phyloP scores from a whole-genome alignment of 1,140 invertebrate genomes.

The Lycorma delicatula region DNA sequence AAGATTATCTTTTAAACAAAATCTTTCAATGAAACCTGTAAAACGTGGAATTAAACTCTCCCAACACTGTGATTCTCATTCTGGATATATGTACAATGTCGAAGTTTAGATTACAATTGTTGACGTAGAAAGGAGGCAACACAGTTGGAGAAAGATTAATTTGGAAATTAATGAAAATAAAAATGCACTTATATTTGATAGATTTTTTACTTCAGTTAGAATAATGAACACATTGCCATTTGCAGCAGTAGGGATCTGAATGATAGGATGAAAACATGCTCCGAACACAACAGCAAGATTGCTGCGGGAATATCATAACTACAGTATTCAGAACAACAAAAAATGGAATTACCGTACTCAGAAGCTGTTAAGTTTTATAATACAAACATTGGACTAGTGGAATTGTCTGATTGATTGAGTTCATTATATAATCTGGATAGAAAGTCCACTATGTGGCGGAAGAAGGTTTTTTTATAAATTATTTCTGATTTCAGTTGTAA shows the following conservation, averaged over 20 bases:
- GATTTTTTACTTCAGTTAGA: background rate
- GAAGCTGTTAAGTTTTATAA: slow-evolving; percentile 17
- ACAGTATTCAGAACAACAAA: background rate
- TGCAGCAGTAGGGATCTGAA: background rate
- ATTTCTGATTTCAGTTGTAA: slow-evolving; percentile 15
- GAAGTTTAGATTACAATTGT: slow-evolving; percentile 29
- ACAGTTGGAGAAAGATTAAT: slow-evolving; percentile 27
- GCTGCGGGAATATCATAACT: slow-evolving; percentile 9
- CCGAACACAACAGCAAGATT: slow-evolving; percentile 11
- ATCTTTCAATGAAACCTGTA: slow-evolving; percentile 31
- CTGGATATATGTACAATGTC: slow-evolving; percentile 29
- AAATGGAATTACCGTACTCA: slow-evolving; percentile 3
- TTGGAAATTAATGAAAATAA: slow-evolving; percentile 14
- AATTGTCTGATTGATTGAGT: slow-evolving; percentile 22
- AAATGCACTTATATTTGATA: background rate
- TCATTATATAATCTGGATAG: slow-evolving; percentile 21
- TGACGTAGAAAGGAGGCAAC: slow-evolving; percentile 23
- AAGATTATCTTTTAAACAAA: slow-evolving; percentile 24
- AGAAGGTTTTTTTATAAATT: slow-evolving; percentile 24
- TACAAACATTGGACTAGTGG: slow-evolving; percentile 22
- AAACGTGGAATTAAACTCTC: slow-evolving; percentile 36
- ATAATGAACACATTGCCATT: background rate
- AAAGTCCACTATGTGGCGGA: slow-evolving; percentile 16
- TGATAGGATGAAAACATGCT: slow-evolving; percentile 6
- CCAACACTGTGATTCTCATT: slow-evolving; percentile 26